Conservation (phyloP, 2,797 vertebrate species). For the Spondyliosoma cantharus region DNA sequence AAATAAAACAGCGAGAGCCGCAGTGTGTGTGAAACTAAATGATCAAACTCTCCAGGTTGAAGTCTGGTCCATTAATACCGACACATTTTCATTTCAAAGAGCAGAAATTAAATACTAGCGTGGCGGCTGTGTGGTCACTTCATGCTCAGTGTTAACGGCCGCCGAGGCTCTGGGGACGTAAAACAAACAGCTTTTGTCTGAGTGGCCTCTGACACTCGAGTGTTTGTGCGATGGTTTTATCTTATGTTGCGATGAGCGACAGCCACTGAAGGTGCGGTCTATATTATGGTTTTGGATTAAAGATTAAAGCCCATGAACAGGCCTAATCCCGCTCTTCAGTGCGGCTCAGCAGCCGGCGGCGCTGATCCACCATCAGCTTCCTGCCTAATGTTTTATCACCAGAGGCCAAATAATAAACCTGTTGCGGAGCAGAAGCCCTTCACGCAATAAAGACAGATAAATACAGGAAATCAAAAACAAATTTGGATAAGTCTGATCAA, state of each 20-base stretch:
- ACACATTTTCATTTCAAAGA: neutral
- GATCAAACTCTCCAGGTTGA: neutral
- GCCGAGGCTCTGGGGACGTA: constrained; percentile 43
- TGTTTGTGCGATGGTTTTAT: constrained; percentile 56
- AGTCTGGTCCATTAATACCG: neutral
- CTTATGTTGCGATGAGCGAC: constrained; percentile 39
- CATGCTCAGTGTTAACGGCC: constrained; percentile 2
- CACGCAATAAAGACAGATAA: neutral
- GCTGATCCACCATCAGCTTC: constrained; percentile 56
- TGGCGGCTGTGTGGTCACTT: constrained; percentile 5
- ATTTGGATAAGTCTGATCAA: neutral
- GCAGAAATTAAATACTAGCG: neutral
- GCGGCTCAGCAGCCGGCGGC: constrained; percentile 45
- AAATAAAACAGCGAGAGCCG: no score
- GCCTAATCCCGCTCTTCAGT: constrained; percentile 71
- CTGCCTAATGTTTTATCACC: constrained; percentile 14
- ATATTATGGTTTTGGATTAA: constrained; percentile 70
- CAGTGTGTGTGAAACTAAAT: no score
- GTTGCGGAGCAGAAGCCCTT: constrained; percentile 17
- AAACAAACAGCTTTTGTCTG: constrained; percentile 68
- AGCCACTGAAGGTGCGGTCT: constrained; percentile 54
- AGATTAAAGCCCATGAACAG: constrained; percentile 67
- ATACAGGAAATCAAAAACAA: neutral
- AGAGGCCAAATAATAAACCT: constrained; percentile 17
- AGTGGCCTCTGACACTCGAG: constrained; percentile 65